phyloP scores from a whole-genome alignment of 2,888 invertebrate genomes.

The Ormia ochracea region DNA sequence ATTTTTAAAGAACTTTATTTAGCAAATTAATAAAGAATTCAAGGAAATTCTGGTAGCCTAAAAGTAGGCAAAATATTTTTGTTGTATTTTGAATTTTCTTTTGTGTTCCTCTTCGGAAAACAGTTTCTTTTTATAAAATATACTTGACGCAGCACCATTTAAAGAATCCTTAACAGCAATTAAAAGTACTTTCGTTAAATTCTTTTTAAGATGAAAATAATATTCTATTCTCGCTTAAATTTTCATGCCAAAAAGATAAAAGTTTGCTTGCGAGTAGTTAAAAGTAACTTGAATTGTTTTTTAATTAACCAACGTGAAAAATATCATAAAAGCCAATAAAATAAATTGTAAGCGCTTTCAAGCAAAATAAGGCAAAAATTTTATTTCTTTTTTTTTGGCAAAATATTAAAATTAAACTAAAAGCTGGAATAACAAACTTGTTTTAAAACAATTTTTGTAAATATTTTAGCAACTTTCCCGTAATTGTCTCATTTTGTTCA shows the following conservation, averaged over 20 bases:
- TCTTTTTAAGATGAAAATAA: background rate
- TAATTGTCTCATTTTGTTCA: slow-evolving; percentile 58
- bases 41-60: too few species aligned
- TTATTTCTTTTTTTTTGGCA: too few species aligned
- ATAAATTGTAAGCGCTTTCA: background rate
- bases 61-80: too few species aligned
- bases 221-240: background rate
- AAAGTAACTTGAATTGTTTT: slow-evolving; percentile 19
- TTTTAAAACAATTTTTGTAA: slow-evolving; percentile 55
- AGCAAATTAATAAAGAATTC: too few species aligned
- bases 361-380: too few species aligned
- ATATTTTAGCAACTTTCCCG: slow-evolving; percentile 49
- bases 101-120: too few species aligned
- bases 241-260: background rate
- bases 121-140: too few species aligned
- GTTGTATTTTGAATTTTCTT: too few species aligned
- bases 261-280: background rate
- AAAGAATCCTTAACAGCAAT: background rate
- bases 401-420: slow-evolving; percentile 5
- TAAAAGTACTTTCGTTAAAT: background rate
- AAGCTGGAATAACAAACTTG: slow-evolving; percentile 40
- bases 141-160: background rate
- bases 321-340: background rate
- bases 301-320: slow-evolving; percentile 17
- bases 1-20: too few species aligned